Evolutionary conservation across 2,888 invertebrate species (phyloP).

Genomic region (Tetanocera ferruginea): DNA sequence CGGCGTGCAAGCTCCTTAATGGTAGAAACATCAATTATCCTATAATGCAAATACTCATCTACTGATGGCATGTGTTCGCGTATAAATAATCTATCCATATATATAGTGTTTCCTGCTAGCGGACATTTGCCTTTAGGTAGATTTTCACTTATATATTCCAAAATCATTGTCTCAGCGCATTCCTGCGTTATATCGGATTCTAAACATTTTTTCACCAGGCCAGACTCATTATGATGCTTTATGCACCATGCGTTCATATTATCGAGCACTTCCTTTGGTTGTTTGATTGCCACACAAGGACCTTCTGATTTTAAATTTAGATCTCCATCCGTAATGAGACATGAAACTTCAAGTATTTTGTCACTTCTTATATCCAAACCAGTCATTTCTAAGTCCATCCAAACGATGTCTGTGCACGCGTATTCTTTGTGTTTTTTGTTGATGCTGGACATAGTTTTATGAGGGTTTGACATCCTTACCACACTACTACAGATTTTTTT

Average conservation of each 20-base stretch:
- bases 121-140: slow-evolving; percentile 76
- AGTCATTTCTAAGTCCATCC: slow-evolving; percentile 92
- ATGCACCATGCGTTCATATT: slow-evolving; percentile 89
- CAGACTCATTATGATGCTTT: slow-evolving; percentile 86
- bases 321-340: slow-evolving; percentile 86
- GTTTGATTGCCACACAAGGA: slow-evolving; percentile 83
- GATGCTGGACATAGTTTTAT: neutral
- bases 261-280: slow-evolving; percentile 78
- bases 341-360: slow-evolving; percentile 90
- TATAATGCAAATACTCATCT: slow-evolving; percentile 86
- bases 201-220: slow-evolving; percentile 80
- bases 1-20: slow-evolving; percentile 86
- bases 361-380: slow-evolving; percentile 84
- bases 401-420: slow-evolving; percentile 72
- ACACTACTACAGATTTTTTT: too few species aligned
- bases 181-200: slow-evolving; percentile 77
- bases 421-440: neutral
- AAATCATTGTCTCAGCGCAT: slow-evolving; percentile 79
- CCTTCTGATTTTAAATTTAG: slow-evolving; percentile 82
- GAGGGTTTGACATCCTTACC: too few species aligned
- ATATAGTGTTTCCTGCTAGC: slow-evolving; percentile 89
- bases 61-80: slow-evolving; percentile 83
- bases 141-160: slow-evolving; percentile 78
- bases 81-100: slow-evolving; percentile 88
- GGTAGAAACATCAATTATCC: slow-evolving; percentile 92